phyloP scores from a whole-genome alignment of 2,888 invertebrate genomes.

The Pecten maximus region DNA sequence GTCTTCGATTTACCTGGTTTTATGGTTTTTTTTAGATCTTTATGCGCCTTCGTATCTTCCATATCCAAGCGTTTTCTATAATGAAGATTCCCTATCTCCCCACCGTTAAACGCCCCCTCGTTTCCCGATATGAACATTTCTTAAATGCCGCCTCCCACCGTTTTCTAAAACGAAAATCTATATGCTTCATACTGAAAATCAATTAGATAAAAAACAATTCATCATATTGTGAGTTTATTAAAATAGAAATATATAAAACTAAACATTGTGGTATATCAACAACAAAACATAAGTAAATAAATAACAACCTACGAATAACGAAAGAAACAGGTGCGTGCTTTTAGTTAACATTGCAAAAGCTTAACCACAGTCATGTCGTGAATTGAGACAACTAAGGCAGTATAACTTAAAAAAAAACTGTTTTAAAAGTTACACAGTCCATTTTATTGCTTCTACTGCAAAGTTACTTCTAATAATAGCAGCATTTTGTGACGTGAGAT shows the following conservation, averaged over 20 bases:
- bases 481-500: background rate
- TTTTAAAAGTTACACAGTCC: background rate
- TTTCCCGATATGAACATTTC: no score
- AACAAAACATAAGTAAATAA: background rate
- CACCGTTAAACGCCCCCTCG: no score
- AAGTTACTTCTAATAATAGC: background rate
- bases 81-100: no score
- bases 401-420: background rate
- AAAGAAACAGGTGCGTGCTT: background rate
- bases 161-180: no score
- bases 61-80: no score
- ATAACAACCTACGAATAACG: background rate
- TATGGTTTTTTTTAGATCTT: no score
- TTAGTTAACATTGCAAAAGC: background rate
- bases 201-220: background rate
- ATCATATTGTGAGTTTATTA: background rate
- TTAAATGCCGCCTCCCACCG: no score
- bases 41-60: no score
- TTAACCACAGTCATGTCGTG: background rate
- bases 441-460: background rate
- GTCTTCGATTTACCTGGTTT: no score
- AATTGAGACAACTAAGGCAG: background rate
- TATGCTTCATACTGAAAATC: background rate
- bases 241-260: background rate
- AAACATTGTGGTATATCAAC: background rate